A percentile compares a stretch with the other conserved stretches of the same genome.
Evolutionary conservation across 2,888 invertebrate species (phyloP).

Genomic region (Luffia ferchaultella): DNA sequence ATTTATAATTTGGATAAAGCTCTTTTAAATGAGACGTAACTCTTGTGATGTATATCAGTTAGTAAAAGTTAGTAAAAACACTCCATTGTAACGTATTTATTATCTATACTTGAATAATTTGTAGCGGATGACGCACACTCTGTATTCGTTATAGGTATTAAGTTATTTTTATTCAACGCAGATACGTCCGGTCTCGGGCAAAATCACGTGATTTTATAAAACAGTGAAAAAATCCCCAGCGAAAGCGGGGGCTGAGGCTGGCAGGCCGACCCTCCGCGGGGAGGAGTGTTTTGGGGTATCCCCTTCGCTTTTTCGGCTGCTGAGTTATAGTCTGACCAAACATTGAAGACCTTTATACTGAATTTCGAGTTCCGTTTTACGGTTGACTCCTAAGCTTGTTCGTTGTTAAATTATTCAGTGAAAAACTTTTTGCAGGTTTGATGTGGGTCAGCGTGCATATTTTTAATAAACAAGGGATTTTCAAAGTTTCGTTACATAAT

Average conservation of each 20-base stretch:
- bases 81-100: too few species aligned
- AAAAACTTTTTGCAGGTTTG: slow-evolving; percentile 32
- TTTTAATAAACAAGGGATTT: slow-evolving; percentile 25
- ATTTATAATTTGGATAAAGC: too few species aligned
- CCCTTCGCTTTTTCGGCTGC: slow-evolving; percentile 56
- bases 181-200: too few species aligned
- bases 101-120: too few species aligned
- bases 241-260: neutral
- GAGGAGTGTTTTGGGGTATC: slow-evolving; percentile 21
- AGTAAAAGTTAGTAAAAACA: too few species aligned
- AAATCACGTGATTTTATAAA: neutral
- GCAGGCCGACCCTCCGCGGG: slow-evolving; percentile 15
- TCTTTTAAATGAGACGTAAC: too few species aligned
- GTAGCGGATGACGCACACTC: too few species aligned
- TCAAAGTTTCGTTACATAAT: neutral
- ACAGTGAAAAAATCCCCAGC: neutral
- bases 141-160: too few species aligned
- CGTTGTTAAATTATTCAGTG: slow-evolving; percentile 51
- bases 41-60: too few species aligned
- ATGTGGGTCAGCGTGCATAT: slow-evolving; percentile 26
- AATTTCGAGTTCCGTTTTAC: slow-evolving; percentile 58
- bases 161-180: too few species aligned
- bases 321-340: slow-evolving; percentile 60
- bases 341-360: slow-evolving; percentile 57
- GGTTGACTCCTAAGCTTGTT: slow-evolving; percentile 44